Evolutionary conservation across 2,888 invertebrate species (phyloP).

Genomic region (Corythucha ciliata): DNA sequence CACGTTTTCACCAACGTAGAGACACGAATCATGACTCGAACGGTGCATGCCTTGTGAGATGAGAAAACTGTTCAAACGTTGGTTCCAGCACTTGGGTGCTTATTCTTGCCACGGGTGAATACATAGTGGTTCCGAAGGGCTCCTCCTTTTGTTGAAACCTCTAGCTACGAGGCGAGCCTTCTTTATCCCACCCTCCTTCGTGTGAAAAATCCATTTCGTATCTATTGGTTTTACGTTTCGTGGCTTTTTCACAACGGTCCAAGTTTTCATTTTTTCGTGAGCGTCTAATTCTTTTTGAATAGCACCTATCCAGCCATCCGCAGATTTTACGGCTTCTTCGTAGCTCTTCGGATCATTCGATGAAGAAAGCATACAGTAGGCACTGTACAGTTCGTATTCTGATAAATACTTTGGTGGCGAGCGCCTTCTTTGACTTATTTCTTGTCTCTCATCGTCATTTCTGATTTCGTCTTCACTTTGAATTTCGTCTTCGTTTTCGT

Average conservation of each 20-base stretch:
- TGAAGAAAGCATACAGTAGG: neutral
- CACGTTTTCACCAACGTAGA: neutral
- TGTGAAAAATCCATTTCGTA: slow-evolving; percentile 6
- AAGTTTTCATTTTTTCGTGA: slow-evolving; percentile 1
- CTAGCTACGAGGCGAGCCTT: slow-evolving; percentile 8
- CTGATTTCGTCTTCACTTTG: too few relatives aligned
- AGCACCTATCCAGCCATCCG: slow-evolving; percentile 1
- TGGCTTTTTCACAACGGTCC: neutral
- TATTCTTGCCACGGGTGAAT: slow-evolving; percentile 4
- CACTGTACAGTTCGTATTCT: neutral
- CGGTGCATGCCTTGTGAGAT: slow-evolving; percentile 14
- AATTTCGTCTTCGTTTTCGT: too few relatives aligned
- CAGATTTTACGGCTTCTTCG: slow-evolving; percentile 18
- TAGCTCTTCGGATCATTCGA: slow-evolving; percentile 17
- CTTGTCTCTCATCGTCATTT: too few relatives aligned
- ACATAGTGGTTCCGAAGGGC: neutral
- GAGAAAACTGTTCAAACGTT: slow-evolving; percentile 11
- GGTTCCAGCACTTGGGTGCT: slow-evolving; percentile 1
- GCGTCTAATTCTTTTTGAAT: slow-evolving; percentile 5
- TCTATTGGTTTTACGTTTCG: neutral
- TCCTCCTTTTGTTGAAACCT: neutral
- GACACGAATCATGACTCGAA: slow-evolving; percentile 16
- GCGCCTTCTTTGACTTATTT: neutral
- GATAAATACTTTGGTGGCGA: neutral
- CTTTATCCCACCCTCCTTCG: neutral